phyloP scores from a whole-genome alignment of 2,797 vertebrate genomes.

The Syndactyla subalaris region DNA sequence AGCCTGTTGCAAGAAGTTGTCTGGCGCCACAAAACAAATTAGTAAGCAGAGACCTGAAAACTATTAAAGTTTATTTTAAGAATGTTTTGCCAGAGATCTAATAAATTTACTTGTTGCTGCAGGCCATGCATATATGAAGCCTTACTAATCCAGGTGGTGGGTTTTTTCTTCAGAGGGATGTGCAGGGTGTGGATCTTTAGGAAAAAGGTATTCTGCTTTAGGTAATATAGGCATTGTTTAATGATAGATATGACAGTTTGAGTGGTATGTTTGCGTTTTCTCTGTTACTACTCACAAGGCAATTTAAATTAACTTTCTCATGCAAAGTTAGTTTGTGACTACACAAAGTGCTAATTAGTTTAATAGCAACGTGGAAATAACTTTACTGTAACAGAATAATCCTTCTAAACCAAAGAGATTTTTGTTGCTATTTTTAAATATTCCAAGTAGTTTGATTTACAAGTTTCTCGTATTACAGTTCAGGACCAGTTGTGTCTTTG shows the following conservation, averaged over 20 bases:
- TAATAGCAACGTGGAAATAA: neutral
- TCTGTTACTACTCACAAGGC: neutral
- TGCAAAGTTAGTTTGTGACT: neutral
- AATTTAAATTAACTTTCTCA: neutral
- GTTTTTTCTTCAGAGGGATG: constrained; percentile 9
- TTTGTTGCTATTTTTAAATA: neutral
- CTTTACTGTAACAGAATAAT: neutral
- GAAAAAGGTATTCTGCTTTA: constrained; percentile 37
- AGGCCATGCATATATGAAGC: constrained; percentile 57
- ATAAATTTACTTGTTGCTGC: constrained; percentile 71
- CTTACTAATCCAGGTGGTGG: constrained; percentile 67
- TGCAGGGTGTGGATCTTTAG: constrained; percentile 42
- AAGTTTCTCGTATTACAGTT: neutral
- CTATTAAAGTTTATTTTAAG: constrained; percentile 77
- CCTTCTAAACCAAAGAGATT: neutral
- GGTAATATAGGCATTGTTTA: constrained; percentile 34
- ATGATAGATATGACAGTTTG: constrained; percentile 5
- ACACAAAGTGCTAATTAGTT: neutral
- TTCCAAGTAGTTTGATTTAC: neutral
- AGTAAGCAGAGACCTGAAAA: constrained; percentile 69
- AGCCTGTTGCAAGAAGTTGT: constrained; percentile 50
- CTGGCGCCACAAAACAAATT: constrained; percentile 77
- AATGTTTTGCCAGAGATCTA: constrained; percentile 73
- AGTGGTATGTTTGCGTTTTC: neutral
- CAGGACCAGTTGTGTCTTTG: neutral